Base-by-base conservation (phyloP, 2,888 invertebrate species). In the Brachyopa scutellaris region DNA sequence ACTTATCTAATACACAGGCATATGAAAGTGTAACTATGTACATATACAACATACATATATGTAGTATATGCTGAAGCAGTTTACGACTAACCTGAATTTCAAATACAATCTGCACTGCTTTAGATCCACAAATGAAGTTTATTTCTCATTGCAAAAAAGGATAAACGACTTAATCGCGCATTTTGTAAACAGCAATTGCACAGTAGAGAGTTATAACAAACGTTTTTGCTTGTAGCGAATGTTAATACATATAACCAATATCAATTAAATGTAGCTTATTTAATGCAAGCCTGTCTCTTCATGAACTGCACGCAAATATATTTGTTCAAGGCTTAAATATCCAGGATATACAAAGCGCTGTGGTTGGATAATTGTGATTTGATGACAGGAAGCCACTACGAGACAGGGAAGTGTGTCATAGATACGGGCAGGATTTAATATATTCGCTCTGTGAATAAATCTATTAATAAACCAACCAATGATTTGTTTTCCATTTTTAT, bases 241-340 rank as follows among this genome's bases (percentile, higher is more conserved):
- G 49, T 51, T 21, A 36, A 45, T 73, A 66, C 36, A 66, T 73
- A 66, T 45, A 66, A 59, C 59, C 51, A 73, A 73, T 61, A 78
- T 59, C 64, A 78, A 78, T 72, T 78, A 78, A 78, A 64, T 64
- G 36, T 51, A 45, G 72, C 72, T 78, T 78, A 78, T 59, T 36
- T 47, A 64, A 31, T 64, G 42, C 21, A 15, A 49, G 21, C 19
- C 40, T 36, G 33, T 21, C 19, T 66, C 51, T 59, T 66, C 36
- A 59, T 19, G 21, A 59, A 66, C 33, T 51, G 47, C 38, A 23
- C 31, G 59, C 7, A 40, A 9, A 17, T 19, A 31, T 62, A 49
- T 55, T n/a, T 31, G 42, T 45, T 57, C 7, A 11, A 2, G 17
- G 40, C 33, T 47, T 38, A 47, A 8, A 61, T 55, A 38, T 47